Evolutionary conservation across 2,888 invertebrate species (phyloP), one percentile per base, ranked within the genome.

Genomic region (Drosophila anomelani): DNA sequence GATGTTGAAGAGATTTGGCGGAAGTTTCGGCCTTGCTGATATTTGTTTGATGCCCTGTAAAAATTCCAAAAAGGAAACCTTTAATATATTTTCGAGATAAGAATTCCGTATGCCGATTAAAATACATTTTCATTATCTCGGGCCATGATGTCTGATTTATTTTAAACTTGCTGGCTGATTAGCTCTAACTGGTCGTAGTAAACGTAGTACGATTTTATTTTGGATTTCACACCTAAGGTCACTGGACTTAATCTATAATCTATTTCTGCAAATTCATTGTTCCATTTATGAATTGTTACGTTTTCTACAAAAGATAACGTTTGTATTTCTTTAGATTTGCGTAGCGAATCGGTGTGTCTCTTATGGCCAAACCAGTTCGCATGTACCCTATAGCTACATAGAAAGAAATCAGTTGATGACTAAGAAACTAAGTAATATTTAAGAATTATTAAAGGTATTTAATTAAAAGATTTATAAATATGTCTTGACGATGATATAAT

Each of bases 261-360:
- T 56, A 68, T 23, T 46, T 47, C 12, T 34, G 55, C 54, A 34
- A 10, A 29, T 36, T 57, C 69, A 68, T 34, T 69, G 57, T 47
- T 69, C 69, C 57, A 68, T 68, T 68, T 68, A 29, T 57, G 39
- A 68, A 68, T 68, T 56, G 68, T 68, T 68, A 47, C 67, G 57
- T 41, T 47, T 68, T n/a, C 10, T 10, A 36, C 32, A 32, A n/a
- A 29, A 41, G 57, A 69, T 56, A 68, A 57, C 46, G 57, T 7
- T n/a, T 53, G 64, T 53, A 36, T 51, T 36, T 36, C 41, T 43
- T 51, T 1, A 12, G 39, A 29, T 64, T 68, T 26, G 55, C 26
- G 69, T 47, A 68, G 68, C 67, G 26, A 68, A 54, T 66, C 26
- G 56, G 26, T 3, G 7, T 29, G 49, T 64, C 64, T 32, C 17